These are phyloP conservation scores for Rhinatrema bivittatum DNA, from an alignment of 2,797 vertebrate species.

Conservation along the genomic window DNA sequence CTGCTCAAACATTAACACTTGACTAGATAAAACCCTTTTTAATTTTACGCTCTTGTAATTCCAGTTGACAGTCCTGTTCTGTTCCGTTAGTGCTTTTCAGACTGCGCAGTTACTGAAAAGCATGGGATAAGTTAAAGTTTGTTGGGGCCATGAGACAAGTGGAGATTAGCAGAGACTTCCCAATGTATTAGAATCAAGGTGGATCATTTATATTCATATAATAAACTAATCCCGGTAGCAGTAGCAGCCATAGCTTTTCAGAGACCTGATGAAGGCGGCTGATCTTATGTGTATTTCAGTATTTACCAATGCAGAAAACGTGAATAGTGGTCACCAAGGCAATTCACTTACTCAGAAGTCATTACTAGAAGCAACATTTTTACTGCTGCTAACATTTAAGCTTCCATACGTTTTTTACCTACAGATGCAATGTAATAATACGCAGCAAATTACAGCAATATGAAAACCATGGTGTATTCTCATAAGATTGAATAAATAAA, in stretches of 20 bases:
- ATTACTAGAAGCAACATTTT: conserved; percentile 3
- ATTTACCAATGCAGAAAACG: conserved; percentile 23
- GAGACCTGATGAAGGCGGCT: conserved; percentile 11
- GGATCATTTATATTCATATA: conserved; percentile 30
- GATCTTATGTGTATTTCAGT: not conserved
- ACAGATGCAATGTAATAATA: too few species aligned
- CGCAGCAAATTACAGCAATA: too few species aligned
- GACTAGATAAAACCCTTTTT: conserved; percentile 37
- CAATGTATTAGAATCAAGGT: conserved; percentile 21
- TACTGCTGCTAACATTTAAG: conserved; percentile 19
- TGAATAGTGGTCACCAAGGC: conserved; percentile 6
- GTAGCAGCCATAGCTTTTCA: conserved; percentile 14
- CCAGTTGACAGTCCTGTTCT: conserved; percentile 17
- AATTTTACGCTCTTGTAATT: conserved; percentile 30
- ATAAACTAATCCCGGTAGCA: conserved; percentile 6
- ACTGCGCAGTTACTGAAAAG: conserved; percentile 37
- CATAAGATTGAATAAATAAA: too few species aligned
- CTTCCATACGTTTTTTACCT: too few species aligned
- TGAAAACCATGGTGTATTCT: too few species aligned
- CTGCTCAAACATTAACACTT: conserved; percentile 30
- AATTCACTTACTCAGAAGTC: not conserved
- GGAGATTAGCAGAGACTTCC: conserved; percentile 29
- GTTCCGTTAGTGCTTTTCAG: conserved; percentile 22
- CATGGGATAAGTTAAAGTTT: conserved; percentile 29
- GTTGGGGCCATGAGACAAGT: conserved; percentile 19